A percentile compares a stretch with the other conserved stretches of the same genome.
Conservation (phyloP, 2,888 invertebrate genomes). For the Caenorhabditis zanzibari region DNA sequence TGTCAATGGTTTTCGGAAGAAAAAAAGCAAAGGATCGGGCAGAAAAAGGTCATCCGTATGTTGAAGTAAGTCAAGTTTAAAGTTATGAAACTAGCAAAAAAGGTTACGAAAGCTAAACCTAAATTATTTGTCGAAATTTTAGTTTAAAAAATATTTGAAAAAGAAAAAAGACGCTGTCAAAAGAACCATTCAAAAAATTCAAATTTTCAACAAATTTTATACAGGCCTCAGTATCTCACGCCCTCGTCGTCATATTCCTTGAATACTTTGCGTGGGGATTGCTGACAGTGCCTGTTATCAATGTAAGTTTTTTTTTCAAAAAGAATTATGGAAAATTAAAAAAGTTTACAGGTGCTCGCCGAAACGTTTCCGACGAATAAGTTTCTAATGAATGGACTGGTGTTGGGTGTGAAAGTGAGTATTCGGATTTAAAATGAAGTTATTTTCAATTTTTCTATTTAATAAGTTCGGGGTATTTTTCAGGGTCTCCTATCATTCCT, state of each 20-base stretch:
- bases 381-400: slow-evolving; percentile 99
- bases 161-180: background rate
- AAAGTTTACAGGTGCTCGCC: slow-evolving; percentile 89
- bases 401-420: slow-evolving; percentile 94
- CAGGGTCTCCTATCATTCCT: slow-evolving; percentile 96
- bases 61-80: slow-evolving; percentile 21
- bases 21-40: slow-evolving; percentile 66
- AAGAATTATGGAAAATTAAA: background rate
- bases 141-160: background rate
- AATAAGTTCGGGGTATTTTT: no score
- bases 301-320: slow-evolving; percentile 85
- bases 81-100: background rate
- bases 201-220: background rate
- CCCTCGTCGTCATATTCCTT: slow-evolving; percentile 98
- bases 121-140: no score
- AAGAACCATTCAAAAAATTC: no score
- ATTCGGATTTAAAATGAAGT: background rate
- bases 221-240: slow-evolving; percentile 95
- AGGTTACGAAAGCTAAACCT: background rate
- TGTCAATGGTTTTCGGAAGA: slow-evolving; percentile 73
- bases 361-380: slow-evolving; percentile 99
- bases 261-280: slow-evolving; percentile 99
- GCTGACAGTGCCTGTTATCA: slow-evolving; percentile 97
- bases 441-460: no score
- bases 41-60: slow-evolving; percentile 65